A percentile compares a stretch with the other conserved stretches of the same genome.
phyloP scores from a whole-genome alignment of 1,140 invertebrate genomes.

The Protaetia brevitarsis region DNA sequence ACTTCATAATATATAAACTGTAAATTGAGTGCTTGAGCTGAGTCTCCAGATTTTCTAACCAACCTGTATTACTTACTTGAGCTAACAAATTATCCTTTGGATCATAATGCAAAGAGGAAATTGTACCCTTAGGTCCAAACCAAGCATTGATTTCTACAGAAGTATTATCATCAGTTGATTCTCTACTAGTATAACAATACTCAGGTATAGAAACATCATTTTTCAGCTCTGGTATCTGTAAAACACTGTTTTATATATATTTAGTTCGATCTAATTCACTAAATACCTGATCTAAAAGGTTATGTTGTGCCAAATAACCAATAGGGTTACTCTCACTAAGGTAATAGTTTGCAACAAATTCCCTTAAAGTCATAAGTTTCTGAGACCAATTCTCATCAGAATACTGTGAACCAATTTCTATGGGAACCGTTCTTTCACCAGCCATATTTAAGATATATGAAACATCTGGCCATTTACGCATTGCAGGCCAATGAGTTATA shows the following conservation, averaged over 20 bases:
- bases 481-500: constrained; percentile 86
- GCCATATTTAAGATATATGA: constrained; percentile 76
- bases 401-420: constrained; percentile 93
- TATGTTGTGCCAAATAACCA: constrained; percentile 97
- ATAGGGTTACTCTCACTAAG: constrained; percentile 48
- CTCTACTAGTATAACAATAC: constrained; percentile 75
- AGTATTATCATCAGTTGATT: constrained; percentile 58
- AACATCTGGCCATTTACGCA: constrained; percentile 69
- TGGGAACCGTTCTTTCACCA: constrained; percentile 84
- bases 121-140: constrained; percentile 92
- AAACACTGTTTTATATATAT: neutral
- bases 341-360: constrained; percentile 73
- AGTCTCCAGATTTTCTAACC: too few relatives aligned
- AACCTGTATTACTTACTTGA: constrained; percentile 63
- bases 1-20: too few relatives aligned
- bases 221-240: constrained; percentile 76
- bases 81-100: constrained; percentile 92
- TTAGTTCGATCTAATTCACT: neutral
- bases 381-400: constrained; percentile 92
- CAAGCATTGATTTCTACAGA: constrained; percentile 79
- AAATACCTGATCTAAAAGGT: constrained; percentile 82
- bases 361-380: constrained; percentile 78
- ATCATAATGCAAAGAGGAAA: constrained; percentile 95
- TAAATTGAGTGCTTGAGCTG: neutral
- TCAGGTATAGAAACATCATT: constrained; percentile 86